phyloP scores from a whole-genome alignment of 2,888 invertebrate genomes.

The Rhagophthalmus giganteus region DNA sequence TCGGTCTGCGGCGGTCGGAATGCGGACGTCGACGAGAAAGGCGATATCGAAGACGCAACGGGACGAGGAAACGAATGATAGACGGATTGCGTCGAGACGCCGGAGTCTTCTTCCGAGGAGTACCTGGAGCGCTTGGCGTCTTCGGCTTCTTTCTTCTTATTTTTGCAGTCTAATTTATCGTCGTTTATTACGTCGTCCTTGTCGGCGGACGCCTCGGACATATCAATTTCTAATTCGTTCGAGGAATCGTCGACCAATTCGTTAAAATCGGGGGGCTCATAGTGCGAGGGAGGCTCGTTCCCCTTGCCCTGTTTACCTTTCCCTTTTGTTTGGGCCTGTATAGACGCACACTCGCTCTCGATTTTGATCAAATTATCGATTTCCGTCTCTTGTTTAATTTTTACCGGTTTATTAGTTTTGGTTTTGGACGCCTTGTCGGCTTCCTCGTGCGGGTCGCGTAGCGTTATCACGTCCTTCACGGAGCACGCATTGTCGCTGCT shows the following conservation, averaged over 20 bases:
- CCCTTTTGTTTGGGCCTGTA: conserved; percentile 52
- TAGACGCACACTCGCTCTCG: conserved; percentile 57
- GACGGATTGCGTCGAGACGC: conserved; percentile 32
- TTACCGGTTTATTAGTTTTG: conserved; percentile 39
- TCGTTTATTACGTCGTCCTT: conserved; percentile 62
- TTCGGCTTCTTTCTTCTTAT: conserved; percentile 59
- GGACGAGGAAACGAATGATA: conserved; percentile 51
- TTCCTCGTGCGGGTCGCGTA: conserved; percentile 52
- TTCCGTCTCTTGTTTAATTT: conserved; percentile 46
- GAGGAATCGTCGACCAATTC: conserved; percentile 77
- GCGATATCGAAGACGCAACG: conserved; percentile 59
- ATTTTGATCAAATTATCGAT: conserved; percentile 49
- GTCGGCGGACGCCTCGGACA: conserved; percentile 71
- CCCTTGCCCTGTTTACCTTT: conserved; percentile 34
- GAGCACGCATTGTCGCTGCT: conserved; percentile 64
- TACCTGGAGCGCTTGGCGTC: conserved; percentile 53
- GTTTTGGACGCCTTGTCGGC: conserved; percentile 37
- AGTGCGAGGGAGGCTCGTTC: conserved; percentile 58
- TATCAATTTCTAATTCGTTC: conserved; percentile 77
- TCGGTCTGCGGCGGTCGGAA: conserved; percentile 68
- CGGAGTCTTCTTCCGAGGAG: conserved; percentile 29
- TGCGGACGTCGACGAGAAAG: conserved; percentile 77
- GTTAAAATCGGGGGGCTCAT: conserved; percentile 75
- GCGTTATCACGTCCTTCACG: conserved; percentile 66
- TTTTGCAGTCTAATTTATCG: conserved; percentile 57